Evolutionary conservation across 2,797 vertebrate genomes (phyloP).

Genomic region (Phataginus tricuspis): DNA sequence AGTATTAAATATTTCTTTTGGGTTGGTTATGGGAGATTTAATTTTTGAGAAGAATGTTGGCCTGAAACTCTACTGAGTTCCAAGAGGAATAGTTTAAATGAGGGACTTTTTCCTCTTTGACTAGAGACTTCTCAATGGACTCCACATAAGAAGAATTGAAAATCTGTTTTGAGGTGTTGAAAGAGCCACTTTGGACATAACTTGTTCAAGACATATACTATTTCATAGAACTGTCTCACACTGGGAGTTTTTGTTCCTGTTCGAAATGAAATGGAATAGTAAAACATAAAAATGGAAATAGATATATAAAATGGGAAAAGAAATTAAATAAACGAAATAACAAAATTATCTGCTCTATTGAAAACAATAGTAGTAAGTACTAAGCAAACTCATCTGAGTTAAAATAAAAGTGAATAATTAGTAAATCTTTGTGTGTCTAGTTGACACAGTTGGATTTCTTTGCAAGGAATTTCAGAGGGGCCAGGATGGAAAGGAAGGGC

Average conservation of each 20-base stretch:
- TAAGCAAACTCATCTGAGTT: not conserved
- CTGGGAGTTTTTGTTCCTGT: not conserved
- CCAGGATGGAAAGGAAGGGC: not conserved
- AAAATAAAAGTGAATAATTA: not conserved
- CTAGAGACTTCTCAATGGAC: not conserved
- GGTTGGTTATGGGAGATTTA: not conserved
- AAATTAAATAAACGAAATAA: not conserved
- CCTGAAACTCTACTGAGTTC: not conserved
- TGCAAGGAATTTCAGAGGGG: not conserved
- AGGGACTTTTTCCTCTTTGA: not conserved
- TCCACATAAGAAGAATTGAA: not conserved
- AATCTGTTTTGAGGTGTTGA: not conserved
- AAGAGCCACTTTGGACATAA: not conserved
- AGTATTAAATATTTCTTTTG: not conserved
- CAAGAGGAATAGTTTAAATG: not conserved
- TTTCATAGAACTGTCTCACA: not conserved
- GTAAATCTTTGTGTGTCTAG: not conserved
- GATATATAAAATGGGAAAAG: not conserved
- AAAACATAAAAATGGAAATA: not conserved
- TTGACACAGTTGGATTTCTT: not conserved
- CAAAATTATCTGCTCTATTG: not conserved
- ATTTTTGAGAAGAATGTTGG: not conserved
- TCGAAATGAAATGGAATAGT: not conserved
- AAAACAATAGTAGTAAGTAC: not conserved
- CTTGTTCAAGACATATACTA: not conserved